Evolutionary conservation across 2,888 invertebrate genomes (phyloP).

Genomic region (Cephus spinipes): DNA sequence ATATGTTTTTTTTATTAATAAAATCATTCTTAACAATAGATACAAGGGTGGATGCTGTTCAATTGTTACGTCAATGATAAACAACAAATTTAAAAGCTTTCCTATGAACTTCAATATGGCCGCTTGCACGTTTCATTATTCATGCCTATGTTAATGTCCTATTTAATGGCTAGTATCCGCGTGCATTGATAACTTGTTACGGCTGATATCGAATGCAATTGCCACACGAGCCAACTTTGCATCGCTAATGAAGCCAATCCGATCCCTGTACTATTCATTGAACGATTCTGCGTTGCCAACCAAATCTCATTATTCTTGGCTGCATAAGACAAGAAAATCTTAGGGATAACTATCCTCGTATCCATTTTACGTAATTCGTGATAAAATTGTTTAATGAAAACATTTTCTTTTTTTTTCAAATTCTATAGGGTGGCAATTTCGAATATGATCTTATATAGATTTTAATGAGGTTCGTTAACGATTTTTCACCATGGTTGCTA

Average conservation of each 20-base stretch:
- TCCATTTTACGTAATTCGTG: background rate
- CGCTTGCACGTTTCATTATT: conserved; percentile 1
- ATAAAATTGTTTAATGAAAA: background rate
- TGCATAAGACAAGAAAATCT: background rate
- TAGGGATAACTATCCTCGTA: background rate
- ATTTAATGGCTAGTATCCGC: conserved; percentile 35
- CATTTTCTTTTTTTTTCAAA: background rate
- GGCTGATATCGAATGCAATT: conserved; percentile 29
- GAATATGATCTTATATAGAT: background rate
- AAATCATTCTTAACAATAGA: background rate
- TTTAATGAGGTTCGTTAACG: background rate
- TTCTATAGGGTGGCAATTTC: background rate
- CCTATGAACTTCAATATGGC: background rate
- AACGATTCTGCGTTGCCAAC: background rate
- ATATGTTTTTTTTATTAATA: background rate
- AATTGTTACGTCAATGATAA: background rate
- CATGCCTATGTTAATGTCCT: conserved; percentile 35
- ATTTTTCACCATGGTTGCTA: background rate
- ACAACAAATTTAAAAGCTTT: background rate
- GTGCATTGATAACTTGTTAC: conserved; percentile 36
- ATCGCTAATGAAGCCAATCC: conserved; percentile 45
- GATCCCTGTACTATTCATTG: conserved; percentile 17
- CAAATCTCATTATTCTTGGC: conserved; percentile 29
- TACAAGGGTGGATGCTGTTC: background rate
- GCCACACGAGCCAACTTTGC: conserved; percentile 34